Conservation (phyloP, 2,888 invertebrate genomes). For the Nomada fabriciana region DNA sequence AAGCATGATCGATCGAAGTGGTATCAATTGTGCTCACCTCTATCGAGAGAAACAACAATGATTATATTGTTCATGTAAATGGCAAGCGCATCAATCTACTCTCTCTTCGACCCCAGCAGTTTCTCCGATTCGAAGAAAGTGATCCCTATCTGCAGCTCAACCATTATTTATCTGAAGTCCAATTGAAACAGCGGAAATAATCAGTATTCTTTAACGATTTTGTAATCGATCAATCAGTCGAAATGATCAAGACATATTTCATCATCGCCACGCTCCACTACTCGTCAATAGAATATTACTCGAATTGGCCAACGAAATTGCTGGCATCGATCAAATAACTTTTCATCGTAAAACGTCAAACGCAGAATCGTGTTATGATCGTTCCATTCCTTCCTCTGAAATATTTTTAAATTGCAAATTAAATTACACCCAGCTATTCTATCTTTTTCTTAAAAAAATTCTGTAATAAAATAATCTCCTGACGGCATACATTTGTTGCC, state of each 20-base stretch:
- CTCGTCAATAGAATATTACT: constrained; percentile 51
- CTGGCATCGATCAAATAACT: neutral
- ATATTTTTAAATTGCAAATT: too few species aligned
- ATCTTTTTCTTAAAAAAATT: too few species aligned
- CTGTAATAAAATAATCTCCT: too few species aligned
- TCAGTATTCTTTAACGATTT: constrained; percentile 55
- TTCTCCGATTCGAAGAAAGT: constrained; percentile 55
- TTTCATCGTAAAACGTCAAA: neutral
- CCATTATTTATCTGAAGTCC: constrained; percentile 35
- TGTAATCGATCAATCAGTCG: constrained; percentile 46
- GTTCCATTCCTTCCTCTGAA: too few species aligned
- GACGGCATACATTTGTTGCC: too few species aligned
- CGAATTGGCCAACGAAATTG: constrained; percentile 27
- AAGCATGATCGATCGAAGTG: neutral
- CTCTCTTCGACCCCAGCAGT: constrained; percentile 30
- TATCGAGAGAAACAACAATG: neutral
- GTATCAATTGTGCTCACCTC: neutral
- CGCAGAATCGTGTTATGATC: too few species aligned
- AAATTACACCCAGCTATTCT: too few species aligned
- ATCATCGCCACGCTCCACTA: constrained; percentile 21
- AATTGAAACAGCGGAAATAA: constrained; percentile 22
- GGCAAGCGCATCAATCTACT: constrained; percentile 24
- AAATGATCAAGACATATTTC: constrained; percentile 42
- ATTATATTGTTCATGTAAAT: constrained; percentile 9
- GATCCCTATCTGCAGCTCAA: constrained; percentile 13